Conservation (phyloP, 2,888 invertebrate species). For the Drosophila austrosaltans region DNA sequence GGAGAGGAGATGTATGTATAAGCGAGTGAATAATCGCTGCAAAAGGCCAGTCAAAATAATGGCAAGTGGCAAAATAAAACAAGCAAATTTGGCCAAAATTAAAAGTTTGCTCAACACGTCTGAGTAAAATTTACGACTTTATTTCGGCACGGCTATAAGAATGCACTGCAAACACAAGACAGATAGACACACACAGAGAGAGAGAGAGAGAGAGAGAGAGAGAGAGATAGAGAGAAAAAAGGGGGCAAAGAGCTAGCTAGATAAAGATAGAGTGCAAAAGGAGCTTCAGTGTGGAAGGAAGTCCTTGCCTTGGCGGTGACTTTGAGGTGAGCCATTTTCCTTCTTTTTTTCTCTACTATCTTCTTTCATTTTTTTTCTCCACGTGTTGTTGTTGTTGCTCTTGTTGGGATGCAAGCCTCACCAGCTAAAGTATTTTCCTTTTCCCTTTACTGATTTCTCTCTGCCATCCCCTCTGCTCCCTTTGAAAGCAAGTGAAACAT, state of each 20-base stretch:
- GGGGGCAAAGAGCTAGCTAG: neutral
- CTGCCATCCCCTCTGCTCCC: constrained; percentile 7
- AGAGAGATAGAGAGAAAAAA: constrained; percentile 15
- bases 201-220: neutral
- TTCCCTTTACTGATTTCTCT: constrained; percentile 1
- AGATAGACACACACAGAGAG: constrained; percentile 8
- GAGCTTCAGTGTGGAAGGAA: constrained; percentile 5
- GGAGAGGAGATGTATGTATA: constrained; percentile 22
- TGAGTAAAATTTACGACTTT: constrained; percentile 52
- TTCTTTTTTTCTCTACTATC: neutral
- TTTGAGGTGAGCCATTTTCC: constrained; percentile 8
- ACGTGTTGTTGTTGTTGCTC: constrained; percentile 16
- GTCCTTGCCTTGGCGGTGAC: constrained; percentile 12
- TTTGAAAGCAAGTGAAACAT: constrained; percentile 43
- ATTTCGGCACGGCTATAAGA: constrained; percentile 24
- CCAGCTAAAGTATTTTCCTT: constrained; percentile 20
- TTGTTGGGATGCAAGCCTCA: constrained; percentile 12
- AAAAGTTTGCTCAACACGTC: constrained; percentile 68
- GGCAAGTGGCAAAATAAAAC: constrained; percentile 64
- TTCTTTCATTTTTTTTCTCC: no score
- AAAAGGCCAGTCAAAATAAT: constrained; percentile 59
- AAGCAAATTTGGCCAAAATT: constrained; percentile 61
- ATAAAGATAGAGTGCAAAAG: constrained; percentile 15
- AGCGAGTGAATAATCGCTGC: constrained; percentile 57
- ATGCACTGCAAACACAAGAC: constrained; percentile 28